phyloP scores from a whole-genome alignment of 2,888 invertebrate species.

The Diaprepes abbreviatus region DNA sequence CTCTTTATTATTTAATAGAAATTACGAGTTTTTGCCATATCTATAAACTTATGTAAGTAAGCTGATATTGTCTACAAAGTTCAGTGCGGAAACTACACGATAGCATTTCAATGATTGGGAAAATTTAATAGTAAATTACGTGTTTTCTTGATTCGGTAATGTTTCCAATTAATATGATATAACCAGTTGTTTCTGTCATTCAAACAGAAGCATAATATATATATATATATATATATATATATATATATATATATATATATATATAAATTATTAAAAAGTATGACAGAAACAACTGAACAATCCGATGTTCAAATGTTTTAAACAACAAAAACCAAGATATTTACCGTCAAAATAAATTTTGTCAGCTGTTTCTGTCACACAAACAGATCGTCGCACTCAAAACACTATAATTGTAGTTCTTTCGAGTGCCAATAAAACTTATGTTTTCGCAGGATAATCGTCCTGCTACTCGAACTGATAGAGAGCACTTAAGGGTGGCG shows the following conservation, averaged over 20 bases:
- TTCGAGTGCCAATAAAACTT: slow-evolving; percentile 21
- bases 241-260: too few relatives aligned
- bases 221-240: too few relatives aligned
- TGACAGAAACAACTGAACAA: slow-evolving; percentile 20
- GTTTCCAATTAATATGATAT: too few relatives aligned
- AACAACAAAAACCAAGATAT: slow-evolving; percentile 22
- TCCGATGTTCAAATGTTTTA: slow-evolving; percentile 17
- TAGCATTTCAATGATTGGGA: too few relatives aligned
- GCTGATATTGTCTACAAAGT: too few relatives aligned
- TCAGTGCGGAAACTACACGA: too few relatives aligned
- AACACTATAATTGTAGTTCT: slow-evolving; percentile 24
- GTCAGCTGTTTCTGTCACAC: slow-evolving; percentile 36
- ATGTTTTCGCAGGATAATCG: slow-evolving; percentile 16
- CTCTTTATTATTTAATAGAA: too few relatives aligned
- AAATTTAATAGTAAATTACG: too few relatives aligned
- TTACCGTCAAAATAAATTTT: slow-evolving; percentile 22
- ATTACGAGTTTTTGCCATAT: too few relatives aligned
- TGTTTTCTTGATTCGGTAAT: too few relatives aligned
- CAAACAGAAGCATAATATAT: not conserved
- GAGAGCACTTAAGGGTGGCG: slow-evolving; percentile 25
- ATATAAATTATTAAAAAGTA: not conserved
- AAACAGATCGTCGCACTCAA: slow-evolving; percentile 32
- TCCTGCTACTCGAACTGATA: slow-evolving; percentile 17
- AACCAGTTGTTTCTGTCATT: not conserved
- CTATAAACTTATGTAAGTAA: too few relatives aligned